These are phyloP conservation scores for Edolisoma coerulescens DNA, from an alignment of 2,113 vertebrate species.

Conservation along the genomic window DNA sequence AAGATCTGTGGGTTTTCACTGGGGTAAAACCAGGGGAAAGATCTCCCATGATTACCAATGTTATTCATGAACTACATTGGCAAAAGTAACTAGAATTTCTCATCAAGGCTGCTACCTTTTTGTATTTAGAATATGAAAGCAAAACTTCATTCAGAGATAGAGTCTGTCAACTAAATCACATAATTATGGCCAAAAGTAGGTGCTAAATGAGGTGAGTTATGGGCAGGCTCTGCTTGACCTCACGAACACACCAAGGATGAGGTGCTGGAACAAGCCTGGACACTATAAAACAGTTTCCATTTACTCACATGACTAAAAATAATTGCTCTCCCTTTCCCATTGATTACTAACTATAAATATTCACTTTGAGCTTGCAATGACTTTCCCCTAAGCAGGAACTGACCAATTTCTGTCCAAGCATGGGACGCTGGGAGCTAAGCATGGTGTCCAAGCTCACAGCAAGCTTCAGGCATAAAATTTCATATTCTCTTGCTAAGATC, in stretches of 20 bases:
- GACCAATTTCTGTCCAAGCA: not conserved
- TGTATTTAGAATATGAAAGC: not conserved
- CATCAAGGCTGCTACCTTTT: not conserved
- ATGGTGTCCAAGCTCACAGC: not conserved
- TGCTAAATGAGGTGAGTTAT: not conserved
- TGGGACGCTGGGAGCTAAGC: not conserved
- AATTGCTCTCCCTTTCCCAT: not conserved
- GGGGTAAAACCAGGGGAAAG: not conserved
- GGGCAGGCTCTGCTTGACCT: not conserved
- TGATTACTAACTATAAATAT: not conserved
- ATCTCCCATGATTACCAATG: not conserved
- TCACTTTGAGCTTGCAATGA: not conserved
- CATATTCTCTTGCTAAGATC: not conserved
- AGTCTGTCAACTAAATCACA: not conserved
- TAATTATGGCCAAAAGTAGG: not conserved
- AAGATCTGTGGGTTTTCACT: not conserved
- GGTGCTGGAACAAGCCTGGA: not conserved
- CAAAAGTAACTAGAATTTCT: not conserved
- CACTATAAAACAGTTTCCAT: not conserved
- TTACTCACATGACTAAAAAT: not conserved
- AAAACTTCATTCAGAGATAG: not conserved
- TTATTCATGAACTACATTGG: not conserved
- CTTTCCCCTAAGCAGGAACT: not conserved
- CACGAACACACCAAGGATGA: not conserved
- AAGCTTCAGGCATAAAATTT: not conserved